Conservation (phyloP, 2,113 vertebrate genomes). For the Penelope pileata region DNA sequence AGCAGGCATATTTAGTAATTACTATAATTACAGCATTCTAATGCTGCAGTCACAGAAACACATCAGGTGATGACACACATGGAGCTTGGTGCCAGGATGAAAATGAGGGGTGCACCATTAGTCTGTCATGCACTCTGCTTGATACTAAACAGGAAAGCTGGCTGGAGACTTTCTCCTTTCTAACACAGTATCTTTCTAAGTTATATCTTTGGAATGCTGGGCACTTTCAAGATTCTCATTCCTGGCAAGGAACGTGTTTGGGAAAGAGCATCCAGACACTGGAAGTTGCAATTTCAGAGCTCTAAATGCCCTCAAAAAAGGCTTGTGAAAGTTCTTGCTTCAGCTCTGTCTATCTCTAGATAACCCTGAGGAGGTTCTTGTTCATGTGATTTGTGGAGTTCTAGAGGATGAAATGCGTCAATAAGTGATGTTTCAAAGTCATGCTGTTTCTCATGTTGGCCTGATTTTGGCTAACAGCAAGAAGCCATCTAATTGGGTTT, state of each 20-base stretch:
- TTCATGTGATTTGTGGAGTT: not conserved
- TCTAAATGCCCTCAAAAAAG: not conserved
- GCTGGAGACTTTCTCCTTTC: not conserved
- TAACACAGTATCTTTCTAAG: not conserved
- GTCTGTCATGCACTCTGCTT: not conserved
- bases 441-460: not conserved
- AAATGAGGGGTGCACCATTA: not conserved
- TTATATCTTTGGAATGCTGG: not conserved
- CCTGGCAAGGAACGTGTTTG: fast-evolving
- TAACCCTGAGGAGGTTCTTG: not conserved
- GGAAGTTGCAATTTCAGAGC: not conserved
- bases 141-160: not conserved
- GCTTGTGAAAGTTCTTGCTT: not conserved
- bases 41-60: not conserved
- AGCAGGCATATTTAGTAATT: not conserved
- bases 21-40: not conserved
- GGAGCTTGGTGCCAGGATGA: not conserved
- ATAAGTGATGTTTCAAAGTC: not conserved
- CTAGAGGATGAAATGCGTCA: not conserved
- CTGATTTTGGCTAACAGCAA: conserved; percentile 4
- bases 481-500: not conserved
- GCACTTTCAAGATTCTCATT: fast-evolving
- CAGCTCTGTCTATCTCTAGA: fast-evolving
- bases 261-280: not conserved
- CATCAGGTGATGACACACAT: not conserved